Base-by-base conservation (phyloP, 2,888 invertebrate genomes). In the Tachina lurida region DNA sequence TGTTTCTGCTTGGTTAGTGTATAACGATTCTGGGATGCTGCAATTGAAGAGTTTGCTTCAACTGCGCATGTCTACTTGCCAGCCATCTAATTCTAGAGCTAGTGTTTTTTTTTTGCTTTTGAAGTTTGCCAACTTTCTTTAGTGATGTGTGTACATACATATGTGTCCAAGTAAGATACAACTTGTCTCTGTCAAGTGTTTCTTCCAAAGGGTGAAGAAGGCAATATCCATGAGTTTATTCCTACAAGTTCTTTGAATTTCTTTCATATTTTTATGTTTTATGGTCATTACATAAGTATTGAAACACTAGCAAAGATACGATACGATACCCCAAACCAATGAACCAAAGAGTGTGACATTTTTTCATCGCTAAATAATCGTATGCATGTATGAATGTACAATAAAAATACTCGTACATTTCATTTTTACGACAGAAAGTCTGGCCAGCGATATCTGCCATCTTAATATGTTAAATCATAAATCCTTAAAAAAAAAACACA, bases 401-500 rank as follows among this genome's bases (percentile, higher is more conserved):
- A 49, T 47, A 73, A 5, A 68, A 43, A 65, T 43, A n/a, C n/a
- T n/a, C n/a, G n/a, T n/a, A 45, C 9, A 22, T 63, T 77, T 45
- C 13, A 54, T 54, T 43, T 45, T 58, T 58, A 49, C 0, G 19
- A 13, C 31, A 47, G 19, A 49, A 62, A 45, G 31, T 45, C 54
- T 63, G 31, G n/a, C 52, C n/a, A 49, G 43, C 63, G 52, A 65
- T 83, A 86, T 86, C 85, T 79, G 60, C 79, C 82, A 86, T 86
- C 86, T 86, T 82, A 83, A 76, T 82, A 78, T 86, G 86, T 79
- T 49, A 49, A 73, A 86, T 83, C 86, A 86, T 83, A 83, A 86
- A 86, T 86, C 75, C 83, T 67, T 67, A 22, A 63, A 71, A 31
- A 63, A 76, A 76, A n/a, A n/a, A n/a, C n/a, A 67, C 31, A 73